A percentile compares a stretch with the other conserved stretches of the same genome.
These are phyloP conservation scores for Drosophila albomicans DNA, from an alignment of 1,140 invertebrate genomes.

Conservation along the genomic window DNA sequence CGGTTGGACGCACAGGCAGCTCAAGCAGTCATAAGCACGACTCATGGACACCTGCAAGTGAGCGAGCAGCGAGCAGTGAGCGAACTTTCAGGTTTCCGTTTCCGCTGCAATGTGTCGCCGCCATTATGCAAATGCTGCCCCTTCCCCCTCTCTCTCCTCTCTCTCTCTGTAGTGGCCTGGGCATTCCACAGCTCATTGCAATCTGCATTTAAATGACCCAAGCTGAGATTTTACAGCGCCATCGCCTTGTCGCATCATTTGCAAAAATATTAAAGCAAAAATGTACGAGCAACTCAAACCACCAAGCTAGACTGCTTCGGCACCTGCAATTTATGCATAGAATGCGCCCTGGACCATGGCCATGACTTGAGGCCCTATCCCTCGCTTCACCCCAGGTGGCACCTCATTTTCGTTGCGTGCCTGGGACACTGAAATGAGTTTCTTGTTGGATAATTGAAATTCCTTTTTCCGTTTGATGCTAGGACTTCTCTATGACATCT, in stretches of 20 bases:
- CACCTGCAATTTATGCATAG: constrained; percentile 49
- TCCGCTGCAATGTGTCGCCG: constrained; percentile 78
- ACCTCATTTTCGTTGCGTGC: constrained; percentile 28
- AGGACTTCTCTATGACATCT: constrained; percentile 2
- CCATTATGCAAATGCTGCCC: constrained; percentile 74
- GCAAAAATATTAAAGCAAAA: constrained; percentile 67
- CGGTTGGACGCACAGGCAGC: constrained; percentile 54
- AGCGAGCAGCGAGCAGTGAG: constrained; percentile 31
- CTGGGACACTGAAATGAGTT: constrained; percentile 53
- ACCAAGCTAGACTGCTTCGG: neutral
- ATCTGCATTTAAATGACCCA: constrained; percentile 82
- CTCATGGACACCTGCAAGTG: constrained; percentile 63
- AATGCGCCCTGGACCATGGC: neutral
- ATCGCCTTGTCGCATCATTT: constrained; percentile 65
- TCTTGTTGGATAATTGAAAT: constrained; percentile 59
- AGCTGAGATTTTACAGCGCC: constrained; percentile 61
- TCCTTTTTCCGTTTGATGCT: constrained; percentile 42
- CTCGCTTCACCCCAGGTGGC: neutral
- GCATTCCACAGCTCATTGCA: constrained; percentile 67
- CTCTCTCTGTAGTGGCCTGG: neutral
- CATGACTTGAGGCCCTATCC: too few relatives aligned
- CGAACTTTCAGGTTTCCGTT: constrained; percentile 65
- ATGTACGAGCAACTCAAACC: constrained; percentile 24
- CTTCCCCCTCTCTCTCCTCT: neutral
- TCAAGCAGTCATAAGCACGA: constrained; percentile 77